A percentile compares a stretch with the other conserved stretches of the same genome.
Evolutionary conservation across 2,888 invertebrate genomes (phyloP).

Genomic region (Punctoribates punctum): DNA sequence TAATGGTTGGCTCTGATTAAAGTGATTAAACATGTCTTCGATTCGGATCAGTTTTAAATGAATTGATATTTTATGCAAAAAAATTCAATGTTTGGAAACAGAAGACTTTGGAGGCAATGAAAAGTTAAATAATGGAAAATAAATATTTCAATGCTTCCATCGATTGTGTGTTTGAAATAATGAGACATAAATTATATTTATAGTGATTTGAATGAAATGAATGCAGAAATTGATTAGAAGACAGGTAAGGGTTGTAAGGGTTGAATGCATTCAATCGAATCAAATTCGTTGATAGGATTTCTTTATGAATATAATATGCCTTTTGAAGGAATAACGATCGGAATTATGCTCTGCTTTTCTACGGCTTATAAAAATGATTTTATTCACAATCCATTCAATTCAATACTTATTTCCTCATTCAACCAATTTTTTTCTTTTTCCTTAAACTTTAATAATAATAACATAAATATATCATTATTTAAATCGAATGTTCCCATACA

Average conservation of each 20-base stretch:
- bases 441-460: conserved; percentile 1
- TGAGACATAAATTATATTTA: background rate
- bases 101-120: too few relatives aligned
- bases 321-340: background rate
- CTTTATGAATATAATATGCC: background rate
- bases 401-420: conserved; percentile 1
- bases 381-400: background rate
- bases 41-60: too few relatives aligned
- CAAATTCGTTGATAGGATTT: background rate
- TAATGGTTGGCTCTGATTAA: too few relatives aligned
- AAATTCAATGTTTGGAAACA: too few relatives aligned
- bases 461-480: conserved; percentile 29
- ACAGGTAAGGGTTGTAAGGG: too few relatives aligned
- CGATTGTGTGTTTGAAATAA: too few relatives aligned
- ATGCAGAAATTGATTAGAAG: background rate
- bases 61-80: too few relatives aligned
- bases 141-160: too few relatives aligned
- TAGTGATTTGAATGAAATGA: conserved; percentile 4
- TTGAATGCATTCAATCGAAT: background rate
- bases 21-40: too few relatives aligned
- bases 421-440: background rate
- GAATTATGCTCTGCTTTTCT: background rate
- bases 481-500: background rate
- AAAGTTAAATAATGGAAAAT: too few relatives aligned
- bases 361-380: background rate